These are phyloP conservation scores for Zeugodacus cucurbitae DNA, from an alignment of 1,140 invertebrate genomes.

Conservation along the genomic window DNA sequence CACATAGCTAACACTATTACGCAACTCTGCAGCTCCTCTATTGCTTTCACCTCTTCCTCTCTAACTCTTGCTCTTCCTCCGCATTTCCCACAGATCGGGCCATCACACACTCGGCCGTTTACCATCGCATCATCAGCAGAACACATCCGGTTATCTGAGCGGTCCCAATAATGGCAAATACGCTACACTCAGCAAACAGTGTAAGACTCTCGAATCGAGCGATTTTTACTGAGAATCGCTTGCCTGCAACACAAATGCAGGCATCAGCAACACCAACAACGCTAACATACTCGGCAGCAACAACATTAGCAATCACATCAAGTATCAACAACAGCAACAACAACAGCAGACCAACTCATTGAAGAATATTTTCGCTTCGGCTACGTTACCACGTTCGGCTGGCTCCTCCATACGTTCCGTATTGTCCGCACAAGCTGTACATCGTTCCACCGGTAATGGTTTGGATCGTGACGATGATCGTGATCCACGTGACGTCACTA, in stretches of 20 bases:
- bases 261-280: conserved; percentile 64
- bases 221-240: conserved; percentile 92
- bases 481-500: conserved; percentile 65
- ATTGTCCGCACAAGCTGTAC: conserved; percentile 57
- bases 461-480: conserved; percentile 54
- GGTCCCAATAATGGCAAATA: conserved; percentile 82
- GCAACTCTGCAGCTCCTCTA: neutral
- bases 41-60: conserved; percentile 27
- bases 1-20: neutral
- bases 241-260: conserved; percentile 70
- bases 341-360: conserved; percentile 47
- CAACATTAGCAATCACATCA: conserved; percentile 50
- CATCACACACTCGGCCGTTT: conserved; percentile 69
- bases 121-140: conserved; percentile 65
- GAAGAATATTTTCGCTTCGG: conserved; percentile 64
- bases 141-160: conserved; percentile 57
- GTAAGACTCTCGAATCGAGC: conserved; percentile 92
- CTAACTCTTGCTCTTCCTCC: conserved; percentile 25
- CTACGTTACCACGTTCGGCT: conserved; percentile 60
- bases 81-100: conserved; percentile 53
- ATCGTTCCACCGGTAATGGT: conserved; percentile 60
- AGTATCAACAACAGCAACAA: conserved; percentile 43
- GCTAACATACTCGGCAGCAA: conserved; percentile 59
- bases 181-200: conserved; percentile 92
- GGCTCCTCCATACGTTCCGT: conserved; percentile 62